A percentile compares a stretch with the other conserved stretches of the same genome.
These are phyloP conservation scores for Pygoscelis antarcticus DNA, from an alignment of 2,113 vertebrate species.

Conservation along the genomic window DNA sequence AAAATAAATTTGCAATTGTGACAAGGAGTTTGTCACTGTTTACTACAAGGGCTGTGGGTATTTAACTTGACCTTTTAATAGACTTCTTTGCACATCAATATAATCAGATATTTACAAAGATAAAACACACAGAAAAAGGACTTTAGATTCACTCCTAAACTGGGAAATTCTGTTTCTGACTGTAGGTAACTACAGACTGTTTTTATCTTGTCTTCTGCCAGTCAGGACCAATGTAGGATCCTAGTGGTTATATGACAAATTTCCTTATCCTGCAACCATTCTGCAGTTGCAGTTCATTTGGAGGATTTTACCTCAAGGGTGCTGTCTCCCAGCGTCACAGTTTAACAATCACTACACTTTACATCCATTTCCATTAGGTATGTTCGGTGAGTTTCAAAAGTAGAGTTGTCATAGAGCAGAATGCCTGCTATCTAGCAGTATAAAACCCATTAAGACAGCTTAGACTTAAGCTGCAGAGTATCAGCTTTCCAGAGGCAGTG, in stretches of 20 bases:
- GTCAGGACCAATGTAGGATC: conserved; percentile 49
- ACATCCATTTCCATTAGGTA: conserved; percentile 52
- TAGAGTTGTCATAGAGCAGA: conserved; percentile 53
- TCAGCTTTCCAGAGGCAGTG: conserved; percentile 37
- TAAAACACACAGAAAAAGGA: background rate
- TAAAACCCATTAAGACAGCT: conserved; percentile 61
- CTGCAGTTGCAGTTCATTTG: conserved; percentile 53
- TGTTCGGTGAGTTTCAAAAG: conserved; percentile 35
- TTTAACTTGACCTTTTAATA: background rate
- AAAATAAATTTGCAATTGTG: background rate
- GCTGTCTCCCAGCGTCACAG: conserved; percentile 42
- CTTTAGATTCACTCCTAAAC: background rate
- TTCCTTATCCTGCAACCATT: conserved; percentile 49
- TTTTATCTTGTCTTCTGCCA: conserved; percentile 57
- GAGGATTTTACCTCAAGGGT: conserved; percentile 52
- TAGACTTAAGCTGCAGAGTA: conserved; percentile 15
- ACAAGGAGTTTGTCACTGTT: background rate
- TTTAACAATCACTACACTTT: conserved; percentile 51
- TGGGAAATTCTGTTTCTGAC: background rate
- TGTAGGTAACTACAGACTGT: background rate
- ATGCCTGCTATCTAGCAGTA: conserved; percentile 18
- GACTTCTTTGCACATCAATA: background rate
- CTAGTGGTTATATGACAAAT: conserved; percentile 34
- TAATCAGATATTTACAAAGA: background rate
- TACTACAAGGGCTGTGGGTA: background rate